Evolutionary conservation across 1,140 invertebrate genomes (phyloP).

Genomic region (Chionoecetes opilio): DNA sequence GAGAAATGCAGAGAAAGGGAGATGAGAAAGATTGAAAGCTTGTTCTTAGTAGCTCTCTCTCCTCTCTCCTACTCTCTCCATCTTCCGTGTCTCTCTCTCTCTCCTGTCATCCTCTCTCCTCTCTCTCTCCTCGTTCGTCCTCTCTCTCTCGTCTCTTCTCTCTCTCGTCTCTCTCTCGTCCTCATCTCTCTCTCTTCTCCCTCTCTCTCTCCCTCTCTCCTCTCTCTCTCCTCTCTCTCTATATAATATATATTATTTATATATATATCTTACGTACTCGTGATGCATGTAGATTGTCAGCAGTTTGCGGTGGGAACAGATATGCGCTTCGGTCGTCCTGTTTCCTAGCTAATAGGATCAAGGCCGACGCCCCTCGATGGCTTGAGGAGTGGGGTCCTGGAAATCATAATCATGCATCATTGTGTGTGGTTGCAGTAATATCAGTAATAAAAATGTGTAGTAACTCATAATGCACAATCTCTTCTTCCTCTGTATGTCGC

Average conservation of each 20-base stretch:
- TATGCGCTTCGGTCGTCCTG: slow-evolving; percentile 94
- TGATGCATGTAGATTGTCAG: background rate
- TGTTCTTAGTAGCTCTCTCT: too few species aligned
- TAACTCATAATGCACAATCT: background rate
- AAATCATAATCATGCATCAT: background rate
- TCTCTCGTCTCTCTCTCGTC: too few species aligned
- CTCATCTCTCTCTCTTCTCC: slow-evolving; percentile 19
- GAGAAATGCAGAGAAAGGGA: too few species aligned
- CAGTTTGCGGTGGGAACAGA: slow-evolving; percentile 90
- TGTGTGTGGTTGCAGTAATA: background rate
- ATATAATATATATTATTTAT: too few species aligned
- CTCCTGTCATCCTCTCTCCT: too few species aligned
- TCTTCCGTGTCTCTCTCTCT: background rate
- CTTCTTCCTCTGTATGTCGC: too few species aligned
- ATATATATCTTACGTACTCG: too few species aligned
- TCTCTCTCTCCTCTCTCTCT: too few species aligned
- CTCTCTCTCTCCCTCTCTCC: too few species aligned
- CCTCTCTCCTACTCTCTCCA: background rate
- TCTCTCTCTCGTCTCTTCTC: too few species aligned
- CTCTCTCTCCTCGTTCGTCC: too few species aligned
- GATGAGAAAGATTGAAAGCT: background rate
- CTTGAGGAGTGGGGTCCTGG: background rate
- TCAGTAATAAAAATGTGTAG: too few species aligned
- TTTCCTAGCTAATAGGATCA: slow-evolving; percentile 88
- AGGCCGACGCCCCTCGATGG: background rate